Base-by-base conservation (phyloP, 2,888 invertebrate species). In the Sepioteuthis lessoniana region DNA sequence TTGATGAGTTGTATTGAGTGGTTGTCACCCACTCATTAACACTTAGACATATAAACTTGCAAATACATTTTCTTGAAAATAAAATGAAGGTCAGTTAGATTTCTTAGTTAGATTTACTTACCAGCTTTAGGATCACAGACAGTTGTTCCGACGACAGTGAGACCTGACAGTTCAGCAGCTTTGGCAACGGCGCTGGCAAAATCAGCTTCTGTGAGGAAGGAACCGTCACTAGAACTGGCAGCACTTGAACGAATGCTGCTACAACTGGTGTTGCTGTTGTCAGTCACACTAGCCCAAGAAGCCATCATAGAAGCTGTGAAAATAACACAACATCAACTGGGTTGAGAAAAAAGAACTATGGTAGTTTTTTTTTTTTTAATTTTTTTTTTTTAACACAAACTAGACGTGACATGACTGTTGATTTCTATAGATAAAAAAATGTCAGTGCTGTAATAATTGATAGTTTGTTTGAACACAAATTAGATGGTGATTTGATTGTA, bases 101-200 rank as follows among this genome's bases (percentile, higher is more conserved):
- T 10, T n/a, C 31, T 76, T n/a, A 76, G 10, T 2, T 19, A 60
- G 1, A 28, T 60, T 42, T 93, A 93, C 94, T 95, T 94, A 94
- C 95, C 95, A 94, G 95, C 95, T 94, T 96, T 96, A 60, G 96
- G 96, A 95, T 97, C 96, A 92, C 95, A 95, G 94, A 97, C 96
- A 16, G 97, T 96, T 19, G 96, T 96, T 37, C 97, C 97, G 13
- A 97, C 97, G n/a, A 97, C 97, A 91, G 97, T 97, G 90, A 97
- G 96, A 8, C 97, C 97, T 31, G 97, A 97, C 95, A 97, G 96
- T 95, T 97, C 97, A 76, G 97, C 97, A 13, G 97, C 97, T 93
- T 97, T 96, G 93, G 97, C 97, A 55, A 97, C 97, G 38, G 97
- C 97, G 94, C 97, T 97, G 60, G 97, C 97, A 95, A 97, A 97